Base-by-base conservation (phyloP, 2,113 vertebrate genomes). In the Paradisaea rubra region DNA sequence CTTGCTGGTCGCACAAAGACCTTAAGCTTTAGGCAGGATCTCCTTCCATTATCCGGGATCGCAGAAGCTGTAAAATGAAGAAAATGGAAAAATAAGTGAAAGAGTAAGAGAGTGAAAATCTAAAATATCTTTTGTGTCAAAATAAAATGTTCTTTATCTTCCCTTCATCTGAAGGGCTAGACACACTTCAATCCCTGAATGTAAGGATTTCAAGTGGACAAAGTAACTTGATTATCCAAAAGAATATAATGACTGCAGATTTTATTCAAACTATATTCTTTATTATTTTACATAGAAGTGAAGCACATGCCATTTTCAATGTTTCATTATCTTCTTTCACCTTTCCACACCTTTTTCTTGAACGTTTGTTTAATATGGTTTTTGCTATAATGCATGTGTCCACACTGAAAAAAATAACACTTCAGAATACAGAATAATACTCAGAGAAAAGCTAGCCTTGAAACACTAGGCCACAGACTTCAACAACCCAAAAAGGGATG, bases 1-100 rank as follows among this genome's bases (percentile, higher is more conserved):
- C 99, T 99, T 98, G 99, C 98, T 97, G 99, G 99, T 97, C 99
- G 98, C 96, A 99, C 99, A 95, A 99, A 99, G 96, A 99, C 99
- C 97, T 98, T 99, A 93, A 99, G 99, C 97, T 99, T 99, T 98
- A 99, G 98, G 97, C 99, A 99, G 89, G 98, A 99, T 97, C 98
- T 98, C 94, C 98, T 99, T 97, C 99, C 99, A 15, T 99, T 99
- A 96, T 99, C 99, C 68, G 99, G 98, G 60, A 99, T 98, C 6
- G 98, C 99, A 96, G 99, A 99, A 81, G 99, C 99, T 99, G 97
- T 49, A 93, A 86, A 89, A 95, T 96, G 28, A 96, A 84, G 88
- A 71, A 91, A 64, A 83, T 72, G 23, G 23, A 89, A 54, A 92
- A 89, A 90, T n/a, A 94, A 91, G 41, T 4, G 6, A 50, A 84